phyloP scores from a whole-genome alignment of 1,140 invertebrate genomes.

The Drosophila arizonae region DNA sequence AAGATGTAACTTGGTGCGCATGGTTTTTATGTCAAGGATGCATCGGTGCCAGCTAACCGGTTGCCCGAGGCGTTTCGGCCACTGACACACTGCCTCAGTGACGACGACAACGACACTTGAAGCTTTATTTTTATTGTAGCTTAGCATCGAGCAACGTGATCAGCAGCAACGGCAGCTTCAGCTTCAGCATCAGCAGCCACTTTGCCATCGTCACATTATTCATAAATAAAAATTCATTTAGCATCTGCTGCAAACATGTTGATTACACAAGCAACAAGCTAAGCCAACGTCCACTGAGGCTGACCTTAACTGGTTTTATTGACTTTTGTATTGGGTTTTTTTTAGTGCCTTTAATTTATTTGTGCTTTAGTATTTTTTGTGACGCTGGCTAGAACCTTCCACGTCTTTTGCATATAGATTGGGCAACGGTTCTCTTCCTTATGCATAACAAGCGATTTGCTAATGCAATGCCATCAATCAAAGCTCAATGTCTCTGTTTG shows the following conservation, averaged over 20 bases:
- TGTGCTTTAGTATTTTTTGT: slow-evolving; percentile 31
- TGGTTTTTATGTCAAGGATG: slow-evolving; percentile 82
- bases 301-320: slow-evolving; percentile 81
- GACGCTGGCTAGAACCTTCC: slow-evolving; percentile 65
- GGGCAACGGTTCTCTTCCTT: slow-evolving; percentile 41
- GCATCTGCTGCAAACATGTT: slow-evolving; percentile 75
- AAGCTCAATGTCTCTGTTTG: slow-evolving; percentile 37
- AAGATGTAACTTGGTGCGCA: slow-evolving; percentile 71
- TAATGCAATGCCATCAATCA: slow-evolving; percentile 51
- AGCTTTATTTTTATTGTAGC: slow-evolving; percentile 75
- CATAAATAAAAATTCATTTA: slow-evolving; percentile 78
- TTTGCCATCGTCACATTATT: slow-evolving; percentile 63
- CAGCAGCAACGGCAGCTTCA: slow-evolving; percentile 20
- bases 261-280: slow-evolving; percentile 69
- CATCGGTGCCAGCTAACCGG: slow-evolving; percentile 72
- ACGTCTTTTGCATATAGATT: slow-evolving; percentile 63
- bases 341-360: slow-evolving; percentile 17
- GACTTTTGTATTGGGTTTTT: slow-evolving; percentile 58
- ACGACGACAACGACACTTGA: slow-evolving; percentile 67
- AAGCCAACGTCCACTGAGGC: slow-evolving; percentile 15
- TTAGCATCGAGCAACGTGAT: slow-evolving; percentile 66
- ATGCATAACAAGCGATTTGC: slow-evolving; percentile 28
- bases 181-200: slow-evolving; percentile 26
- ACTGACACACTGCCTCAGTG: slow-evolving; percentile 77
- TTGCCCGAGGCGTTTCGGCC: slow-evolving; percentile 68